Base-by-base conservation (phyloP, 2,113 vertebrate species). In the Clarias magur region DNA sequence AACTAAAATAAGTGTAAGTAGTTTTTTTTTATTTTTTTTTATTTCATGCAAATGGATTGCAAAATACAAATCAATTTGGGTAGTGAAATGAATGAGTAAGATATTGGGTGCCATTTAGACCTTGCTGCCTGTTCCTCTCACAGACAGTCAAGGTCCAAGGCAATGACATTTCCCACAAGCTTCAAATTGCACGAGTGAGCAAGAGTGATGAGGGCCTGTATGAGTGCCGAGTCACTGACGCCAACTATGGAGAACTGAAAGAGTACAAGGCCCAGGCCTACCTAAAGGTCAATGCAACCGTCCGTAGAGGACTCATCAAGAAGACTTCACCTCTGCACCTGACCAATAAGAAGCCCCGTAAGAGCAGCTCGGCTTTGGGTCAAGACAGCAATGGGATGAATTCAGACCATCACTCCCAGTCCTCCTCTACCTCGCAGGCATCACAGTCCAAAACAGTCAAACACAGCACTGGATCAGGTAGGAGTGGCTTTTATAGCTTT, bases 71-170 rank as follows among this genome's bases (percentile, higher is more conserved):
- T 80, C 27, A 80, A 34, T 60, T 38, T 78, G n/a, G 1, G 19
- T 90, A 90, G 89, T 86, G 88, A 48, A 38, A 11, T 27, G 48
- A 80, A 34, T 75, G 23, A 78, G 53, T 80, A 11, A 65, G 8
- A 86, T 53, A 73, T 60, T 81, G 56, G 57, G 82, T 34, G 60
- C 13, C 59, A 83, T 75, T 83, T 83, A 83, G 78, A 67, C n/a
- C 27, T 30, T 84, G n/a, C 68, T 19, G 30, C 60, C 12, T 34
- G 4, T 88, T 86, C 25, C 78, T 88, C 88, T 78, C 86, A 89
- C 95, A 99, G 98, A 98, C 98, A 91, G 98, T 99, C 90, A 99
- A 98, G 91, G 98, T 99, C 92, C 97, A 98, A 93, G 98, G 98
- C 90, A 99, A 98, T n/a, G 97, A 99, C 93, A 99, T 99, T 94